phyloP scores from a whole-genome alignment of 1,140 invertebrate species.

The Aphelinus atriplicis region DNA sequence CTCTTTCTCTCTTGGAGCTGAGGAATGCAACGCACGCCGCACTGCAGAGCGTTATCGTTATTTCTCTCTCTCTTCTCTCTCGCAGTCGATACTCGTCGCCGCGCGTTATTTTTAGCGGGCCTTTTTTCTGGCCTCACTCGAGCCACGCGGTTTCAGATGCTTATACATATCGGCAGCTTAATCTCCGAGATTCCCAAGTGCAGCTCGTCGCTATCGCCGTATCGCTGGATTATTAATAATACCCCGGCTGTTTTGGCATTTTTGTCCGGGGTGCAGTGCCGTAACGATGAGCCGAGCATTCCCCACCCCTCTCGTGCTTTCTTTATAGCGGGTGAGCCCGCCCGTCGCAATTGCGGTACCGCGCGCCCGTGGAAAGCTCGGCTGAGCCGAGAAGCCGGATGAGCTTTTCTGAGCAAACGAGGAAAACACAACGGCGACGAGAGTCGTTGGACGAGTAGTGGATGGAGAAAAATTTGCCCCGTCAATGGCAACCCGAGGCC shows the following conservation, averaged over 20 bases:
- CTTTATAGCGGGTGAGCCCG: too few species aligned
- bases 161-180: neutral
- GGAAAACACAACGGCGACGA: too few species aligned
- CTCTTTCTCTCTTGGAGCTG: neutral
- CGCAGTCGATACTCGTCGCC: neutral
- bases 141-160: neutral
- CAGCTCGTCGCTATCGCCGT: neutral
- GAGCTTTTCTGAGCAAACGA: too few species aligned
- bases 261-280: too few species aligned
- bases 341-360: too few species aligned
- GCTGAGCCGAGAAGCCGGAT: too few species aligned
- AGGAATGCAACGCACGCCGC: neutral
- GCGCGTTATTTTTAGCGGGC: slow-evolving; percentile 22
- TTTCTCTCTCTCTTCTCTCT: slow-evolving; percentile 10
- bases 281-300: too few species aligned
- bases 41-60: slow-evolving; percentile 29
- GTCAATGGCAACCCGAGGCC: too few species aligned
- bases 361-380: too few species aligned
- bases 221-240: neutral
- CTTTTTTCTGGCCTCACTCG: neutral
- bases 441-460: too few species aligned
- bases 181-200: neutral
- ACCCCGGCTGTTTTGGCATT: neutral
- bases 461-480: too few species aligned
- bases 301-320: too few species aligned